Evolutionary conservation across 2,797 vertebrate genomes (phyloP).

Genomic region (Mormyrus proboscirostris): DNA sequence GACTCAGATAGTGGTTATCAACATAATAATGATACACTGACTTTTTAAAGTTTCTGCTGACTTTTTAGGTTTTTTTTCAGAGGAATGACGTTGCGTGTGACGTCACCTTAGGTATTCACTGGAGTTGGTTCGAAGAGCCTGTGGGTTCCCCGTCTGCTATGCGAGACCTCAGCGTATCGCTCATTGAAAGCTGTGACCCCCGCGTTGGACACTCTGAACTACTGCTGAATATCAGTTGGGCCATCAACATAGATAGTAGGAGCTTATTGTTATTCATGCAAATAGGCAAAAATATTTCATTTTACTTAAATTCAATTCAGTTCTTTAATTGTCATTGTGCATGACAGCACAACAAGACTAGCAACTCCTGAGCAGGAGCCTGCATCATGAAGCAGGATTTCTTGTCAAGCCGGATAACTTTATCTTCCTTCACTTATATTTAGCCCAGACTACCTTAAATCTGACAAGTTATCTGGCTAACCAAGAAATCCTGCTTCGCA

Average conservation of each 20-base stretch:
- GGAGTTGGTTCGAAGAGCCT: accelerated
- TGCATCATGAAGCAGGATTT: neutral
- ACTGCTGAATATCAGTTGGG: conserved; percentile 64
- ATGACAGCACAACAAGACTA: neutral
- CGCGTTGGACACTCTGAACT: conserved; percentile 27
- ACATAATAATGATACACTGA: neutral
- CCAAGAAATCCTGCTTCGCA: neutral
- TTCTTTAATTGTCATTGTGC: neutral
- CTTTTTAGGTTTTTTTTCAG: neutral
- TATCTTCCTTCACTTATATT: neutral
- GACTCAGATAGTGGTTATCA: neutral
- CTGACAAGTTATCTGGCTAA: neutral
- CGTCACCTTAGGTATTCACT: conserved; percentile 13
- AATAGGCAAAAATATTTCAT: neutral
- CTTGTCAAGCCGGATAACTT: neutral
- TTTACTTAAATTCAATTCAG: neutral
- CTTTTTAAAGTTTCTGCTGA: neutral
- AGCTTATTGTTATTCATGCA: neutral
- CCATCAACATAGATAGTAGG: conserved; percentile 64
- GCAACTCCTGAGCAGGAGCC: neutral
- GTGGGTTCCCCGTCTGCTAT: conserved; percentile 45
- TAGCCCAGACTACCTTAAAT: neutral
- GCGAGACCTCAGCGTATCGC: conserved; percentile 32
- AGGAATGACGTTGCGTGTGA: neutral
- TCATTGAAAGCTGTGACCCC: neutral